Evolutionary conservation across 2,797 vertebrate genomes (phyloP).

Genomic region (Eurystomus glaucurus): DNA sequence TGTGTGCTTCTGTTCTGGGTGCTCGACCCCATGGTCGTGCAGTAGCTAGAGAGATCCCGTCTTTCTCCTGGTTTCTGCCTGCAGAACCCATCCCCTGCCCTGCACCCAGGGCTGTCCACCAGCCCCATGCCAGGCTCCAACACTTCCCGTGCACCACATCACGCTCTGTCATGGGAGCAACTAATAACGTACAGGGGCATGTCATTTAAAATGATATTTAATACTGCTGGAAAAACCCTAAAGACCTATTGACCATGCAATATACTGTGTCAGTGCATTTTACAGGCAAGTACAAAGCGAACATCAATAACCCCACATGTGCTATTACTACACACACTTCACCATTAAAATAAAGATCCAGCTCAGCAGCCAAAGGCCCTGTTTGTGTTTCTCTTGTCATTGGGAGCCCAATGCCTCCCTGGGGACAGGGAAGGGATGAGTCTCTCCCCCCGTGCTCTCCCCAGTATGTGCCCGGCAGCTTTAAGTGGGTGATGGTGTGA

Average conservation of each 20-base stretch:
- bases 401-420: not conserved
- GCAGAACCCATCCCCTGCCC: not conserved
- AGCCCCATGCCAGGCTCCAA: accelerated
- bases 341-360: constrained; percentile 32
- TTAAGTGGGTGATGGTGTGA: not conserved
- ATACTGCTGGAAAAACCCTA: constrained; percentile 20
- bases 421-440: not conserved
- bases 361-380: not conserved
- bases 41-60: accelerated
- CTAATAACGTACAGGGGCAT: not conserved
- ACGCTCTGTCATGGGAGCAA: accelerated
- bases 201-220: constrained; percentile 56
- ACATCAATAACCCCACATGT: constrained; percentile 62
- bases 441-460: not conserved
- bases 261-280: constrained; percentile 64
- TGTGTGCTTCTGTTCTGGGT: accelerated
- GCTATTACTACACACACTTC: constrained; percentile 10
- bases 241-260: constrained; percentile 8
- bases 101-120: not conserved
- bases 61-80: not conserved
- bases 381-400: not conserved
- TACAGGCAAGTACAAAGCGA: constrained; percentile 25
- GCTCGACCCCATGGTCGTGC: accelerated
- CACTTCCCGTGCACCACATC: accelerated
- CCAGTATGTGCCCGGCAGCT: accelerated